Evolutionary conservation across 2,888 invertebrate genomes (phyloP), one percentile per base, ranked within the genome.

Genomic region (Dicranocentrus wangi): DNA sequence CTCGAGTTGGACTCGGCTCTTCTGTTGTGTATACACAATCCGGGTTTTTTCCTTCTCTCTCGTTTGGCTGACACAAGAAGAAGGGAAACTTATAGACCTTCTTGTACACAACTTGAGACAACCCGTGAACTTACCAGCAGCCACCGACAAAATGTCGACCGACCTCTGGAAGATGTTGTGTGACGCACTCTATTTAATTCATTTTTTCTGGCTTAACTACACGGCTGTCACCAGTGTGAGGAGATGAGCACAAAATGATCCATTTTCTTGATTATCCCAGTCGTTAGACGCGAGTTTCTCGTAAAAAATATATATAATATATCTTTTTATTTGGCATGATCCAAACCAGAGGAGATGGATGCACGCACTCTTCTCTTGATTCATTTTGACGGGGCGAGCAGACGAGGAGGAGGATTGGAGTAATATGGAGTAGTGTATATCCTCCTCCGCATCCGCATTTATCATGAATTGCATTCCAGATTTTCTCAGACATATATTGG

Each of bases 191-290:
- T 71, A 8, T 32, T 51, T 63, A 53, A 32, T 53, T 55, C 69
- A 55, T 55, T 69, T 66, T 25, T 42, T 42, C 7, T 27, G 21
- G 3, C 47, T n/a, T 25, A 10, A 2, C 47, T 25, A 47, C 47
- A 51, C 15, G 2, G 8, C 66, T 66, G 66, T 66, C 66, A 66
- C 66, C 66, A 66, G 19, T n/a, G n/a, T 13, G 47, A 65, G 53
- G 61, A 69, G 66, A 77, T 69, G 42, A 21, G 53, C 63, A n/a
- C 63, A 68, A 75, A 75, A 60, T 66, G 68, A 70, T 70, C 77
- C 51, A 77, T 77, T 77, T 77, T 15, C 63, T 77, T 70, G 77
- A 77, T 77, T 77, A 77, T 47, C 23, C 42, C 63, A 55, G 13
- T 25, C 55, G 10, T 32, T 3, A 3, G 32, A 32, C 3, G 10